Evolutionary conservation across 2,888 invertebrate genomes (phyloP).

Genomic region (Sussaba pulchella): DNA sequence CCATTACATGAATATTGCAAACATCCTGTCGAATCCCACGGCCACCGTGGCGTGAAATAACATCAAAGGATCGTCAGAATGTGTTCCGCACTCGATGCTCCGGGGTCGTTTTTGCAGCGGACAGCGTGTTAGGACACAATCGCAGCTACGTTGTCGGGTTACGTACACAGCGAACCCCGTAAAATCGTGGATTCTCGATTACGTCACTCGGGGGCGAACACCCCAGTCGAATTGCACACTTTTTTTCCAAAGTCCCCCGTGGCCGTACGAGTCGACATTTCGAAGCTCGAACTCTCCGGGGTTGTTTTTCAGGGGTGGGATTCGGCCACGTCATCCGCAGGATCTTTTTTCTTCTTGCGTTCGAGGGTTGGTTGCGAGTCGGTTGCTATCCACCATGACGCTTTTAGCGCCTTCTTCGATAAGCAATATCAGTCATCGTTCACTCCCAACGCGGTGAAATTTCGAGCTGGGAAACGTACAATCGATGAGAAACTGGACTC

Average conservation of each 20-base stretch:
- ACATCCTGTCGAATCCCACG: constrained; percentile 29
- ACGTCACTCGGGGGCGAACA: constrained; percentile 22
- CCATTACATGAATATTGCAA: constrained; percentile 19
- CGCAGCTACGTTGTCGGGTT: constrained; percentile 11
- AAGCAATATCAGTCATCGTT: constrained; percentile 6
- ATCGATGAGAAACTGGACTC: not conserved
- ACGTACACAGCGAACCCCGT: constrained; percentile 24
- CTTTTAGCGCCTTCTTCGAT: not conserved
- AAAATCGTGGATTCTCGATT: constrained; percentile 15
- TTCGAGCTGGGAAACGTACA: not conserved
- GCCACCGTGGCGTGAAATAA: constrained; percentile 11
- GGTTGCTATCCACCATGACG: constrained; percentile 3
- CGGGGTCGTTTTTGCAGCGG: constrained; percentile 14
- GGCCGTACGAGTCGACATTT: constrained; percentile 34
- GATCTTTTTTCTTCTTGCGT: constrained; percentile 37
- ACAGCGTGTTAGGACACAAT: constrained; percentile 17
- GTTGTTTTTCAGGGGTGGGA: constrained; percentile 72
- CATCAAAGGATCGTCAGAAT: constrained; percentile 42
- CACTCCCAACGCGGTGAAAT: not conserved
- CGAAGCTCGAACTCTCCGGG: constrained; percentile 68
- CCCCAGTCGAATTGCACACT: constrained; percentile 48
- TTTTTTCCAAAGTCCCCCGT: constrained; percentile 22
- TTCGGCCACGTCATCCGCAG: constrained; percentile 74
- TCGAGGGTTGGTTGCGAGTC: constrained; percentile 31
- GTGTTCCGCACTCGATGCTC: not conserved